Conservation (phyloP, 2,797 vertebrate species). For the Neosalanx taihuensis region DNA sequence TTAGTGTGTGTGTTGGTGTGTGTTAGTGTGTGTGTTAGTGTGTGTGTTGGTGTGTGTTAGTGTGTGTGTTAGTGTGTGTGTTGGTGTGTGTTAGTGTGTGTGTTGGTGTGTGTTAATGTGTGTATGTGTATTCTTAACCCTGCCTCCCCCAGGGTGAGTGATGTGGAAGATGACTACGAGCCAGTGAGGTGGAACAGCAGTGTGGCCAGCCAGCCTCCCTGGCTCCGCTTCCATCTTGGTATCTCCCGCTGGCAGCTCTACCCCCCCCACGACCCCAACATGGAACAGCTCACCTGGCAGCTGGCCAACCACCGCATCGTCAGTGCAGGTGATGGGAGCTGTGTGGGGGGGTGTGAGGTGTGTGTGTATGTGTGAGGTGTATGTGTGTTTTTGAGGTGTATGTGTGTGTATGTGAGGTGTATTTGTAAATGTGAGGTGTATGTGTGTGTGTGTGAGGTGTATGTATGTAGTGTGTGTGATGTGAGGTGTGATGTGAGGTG, state of each 20-base stretch:
- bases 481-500: background rate
- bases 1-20: background rate
- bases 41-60: background rate
- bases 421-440: background rate
- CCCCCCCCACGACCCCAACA: slow-evolving; percentile 67
- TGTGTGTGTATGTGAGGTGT: background rate
- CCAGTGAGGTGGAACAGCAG: slow-evolving; percentile 58
- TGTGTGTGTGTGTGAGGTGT: background rate
- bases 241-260: slow-evolving; percentile 82
- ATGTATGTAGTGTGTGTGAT: background rate
- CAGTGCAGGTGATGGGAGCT: slow-evolving; percentile 62
- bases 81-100: background rate
- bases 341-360: background rate
- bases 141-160: slow-evolving; percentile 59
- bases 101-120: background rate
- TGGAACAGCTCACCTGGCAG: slow-evolving; percentile 62
- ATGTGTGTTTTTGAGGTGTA: background rate
- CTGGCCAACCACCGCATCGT: slow-evolving; percentile 68
- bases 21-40: background rate
- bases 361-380: slow-evolving; percentile 3
- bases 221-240: slow-evolving; percentile 77
- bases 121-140: too few species aligned
- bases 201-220: slow-evolving; percentile 64
- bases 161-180: slow-evolving; percentile 52
- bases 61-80: too few species aligned